Conservation (phyloP, 2,888 invertebrate species). For the Selenia dentaria region DNA sequence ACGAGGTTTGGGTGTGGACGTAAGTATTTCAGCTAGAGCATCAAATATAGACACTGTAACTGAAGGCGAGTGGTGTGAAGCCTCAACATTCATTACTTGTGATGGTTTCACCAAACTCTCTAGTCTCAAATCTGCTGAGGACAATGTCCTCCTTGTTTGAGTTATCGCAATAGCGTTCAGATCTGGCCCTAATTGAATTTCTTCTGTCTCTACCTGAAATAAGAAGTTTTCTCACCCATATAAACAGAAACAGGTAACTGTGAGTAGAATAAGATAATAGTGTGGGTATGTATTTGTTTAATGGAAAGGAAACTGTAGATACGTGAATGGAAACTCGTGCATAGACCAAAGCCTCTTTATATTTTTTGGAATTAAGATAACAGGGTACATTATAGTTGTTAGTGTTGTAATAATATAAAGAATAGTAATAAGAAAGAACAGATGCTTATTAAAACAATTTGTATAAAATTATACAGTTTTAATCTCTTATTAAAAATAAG, state of each 20-base stretch:
- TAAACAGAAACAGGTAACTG: constrained; percentile 60
- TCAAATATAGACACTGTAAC: constrained; percentile 85
- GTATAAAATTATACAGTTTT: constrained; percentile 57
- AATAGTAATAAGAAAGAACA: constrained; percentile 41
- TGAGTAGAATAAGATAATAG: constrained; percentile 35
- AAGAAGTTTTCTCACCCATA: constrained; percentile 83
- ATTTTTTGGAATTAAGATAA: constrained; percentile 61
- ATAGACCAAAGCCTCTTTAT: constrained; percentile 83
- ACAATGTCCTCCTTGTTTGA: constrained; percentile 76
- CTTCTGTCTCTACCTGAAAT: constrained; percentile 84
- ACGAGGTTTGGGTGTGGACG: constrained; percentile 77
- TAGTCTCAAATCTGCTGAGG: constrained; percentile 77
- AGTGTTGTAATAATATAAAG: constrained; percentile 38
- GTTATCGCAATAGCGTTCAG: constrained; percentile 79
- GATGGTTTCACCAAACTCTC: constrained; percentile 76
- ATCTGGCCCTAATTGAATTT: constrained; percentile 80
- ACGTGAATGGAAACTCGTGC: constrained; percentile 54
- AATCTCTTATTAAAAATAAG: constrained; percentile 59
- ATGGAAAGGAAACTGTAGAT: constrained; percentile 43
- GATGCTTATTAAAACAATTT: constrained; percentile 64
- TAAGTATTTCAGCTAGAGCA: constrained; percentile 84
- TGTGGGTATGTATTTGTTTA: constrained; percentile 18
- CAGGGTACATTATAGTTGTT: constrained; percentile 34
- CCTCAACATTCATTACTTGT: constrained; percentile 82
- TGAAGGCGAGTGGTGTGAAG: constrained; percentile 82